Conservation (phyloP, 2,888 invertebrate genomes). For the Chymomyza caudatula region DNA sequence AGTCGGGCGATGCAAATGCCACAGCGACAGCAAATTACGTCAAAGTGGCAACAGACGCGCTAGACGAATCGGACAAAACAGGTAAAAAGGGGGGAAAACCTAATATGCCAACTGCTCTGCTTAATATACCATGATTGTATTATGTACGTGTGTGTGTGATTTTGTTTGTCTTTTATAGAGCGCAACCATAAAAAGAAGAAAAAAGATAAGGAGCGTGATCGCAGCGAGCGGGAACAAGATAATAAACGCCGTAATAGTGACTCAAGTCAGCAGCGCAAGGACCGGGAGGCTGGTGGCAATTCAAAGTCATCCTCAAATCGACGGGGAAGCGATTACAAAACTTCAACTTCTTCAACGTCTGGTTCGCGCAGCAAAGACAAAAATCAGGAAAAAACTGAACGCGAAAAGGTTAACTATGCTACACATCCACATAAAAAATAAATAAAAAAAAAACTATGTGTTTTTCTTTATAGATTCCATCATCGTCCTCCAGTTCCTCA, state of each 20-base stretch:
- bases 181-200: slow-evolving; percentile 77
- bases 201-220: slow-evolving; percentile 76
- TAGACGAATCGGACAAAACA: slow-evolving; percentile 39
- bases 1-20: slow-evolving; percentile 45
- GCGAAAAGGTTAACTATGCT: slow-evolving; percentile 35
- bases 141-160: background rate
- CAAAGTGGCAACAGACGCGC: slow-evolving; percentile 34
- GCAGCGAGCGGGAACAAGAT: slow-evolving; percentile 51
- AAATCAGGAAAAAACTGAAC: slow-evolving; percentile 46
- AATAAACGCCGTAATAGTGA: slow-evolving; percentile 38
- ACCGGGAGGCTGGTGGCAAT: slow-evolving; percentile 12
- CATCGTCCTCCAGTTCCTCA: slow-evolving; percentile 59
- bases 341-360: slow-evolving; percentile 48
- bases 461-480: slow-evolving; percentile 35
- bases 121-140: background rate
- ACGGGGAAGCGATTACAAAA: slow-evolving; percentile 43
- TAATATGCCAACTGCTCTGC: background rate
- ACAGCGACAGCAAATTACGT: slow-evolving; percentile 40
- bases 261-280: slow-evolving; percentile 14
- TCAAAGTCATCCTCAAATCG: slow-evolving; percentile 45
- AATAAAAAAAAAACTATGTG: background rate
- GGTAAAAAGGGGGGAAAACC: slow-evolving; percentile 9
- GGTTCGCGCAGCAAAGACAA: slow-evolving; percentile 60
- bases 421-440: background rate
- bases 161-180: slow-evolving; percentile 40